Evolutionary conservation across 2,888 invertebrate species (phyloP), one percentile per base, ranked within the genome.

Genomic region (Cheilosia scutellata): DNA sequence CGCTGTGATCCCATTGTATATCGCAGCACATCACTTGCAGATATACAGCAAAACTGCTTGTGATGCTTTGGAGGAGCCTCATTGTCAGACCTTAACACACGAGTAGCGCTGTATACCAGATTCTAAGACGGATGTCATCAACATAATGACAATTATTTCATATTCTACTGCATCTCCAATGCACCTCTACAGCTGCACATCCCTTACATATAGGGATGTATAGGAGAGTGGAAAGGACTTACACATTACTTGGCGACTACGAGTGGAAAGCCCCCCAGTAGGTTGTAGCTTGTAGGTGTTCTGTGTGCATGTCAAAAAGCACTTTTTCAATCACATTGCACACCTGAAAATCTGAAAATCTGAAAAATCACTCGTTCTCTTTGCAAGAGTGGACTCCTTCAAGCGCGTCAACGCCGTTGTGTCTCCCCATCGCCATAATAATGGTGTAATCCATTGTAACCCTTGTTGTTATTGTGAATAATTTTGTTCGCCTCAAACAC

Each of bases 131-230:
- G 82, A 77, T 87, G 87, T 82, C 87, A 87, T 87, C 82, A 87
- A 40, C 82, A 87, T 87, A 87, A 87, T 87, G 87, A 87, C 87
- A 87, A 82, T 82, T 82, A 87, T 78, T 82, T 82, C 72, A 80
- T 82, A 82, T 86, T 82, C 72, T 77, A 63, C 76, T 86, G 86
- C 86, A 82, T 68, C 74, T 82, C 72, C 72, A 63, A 71, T 86
- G 86, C 86, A 82, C 63, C 74, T 78, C 57, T 66, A 51, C 49
- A 29, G 31, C 53, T 40, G 31, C 31, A 55, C 55, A 49, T 60
- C 27, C 40, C 42, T 42, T 40, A 13, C 42, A 42, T 11, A 11
- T 4, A 37, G 37, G 20, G 20, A 20, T 20, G 20, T 20, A n/a
- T n/a, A 20, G 20, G 20, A 86, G 80, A 86, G 76, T 80, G 71